phyloP scores from a whole-genome alignment of 2,113 vertebrate genomes.

The Tachysurus fulvidraco region DNA sequence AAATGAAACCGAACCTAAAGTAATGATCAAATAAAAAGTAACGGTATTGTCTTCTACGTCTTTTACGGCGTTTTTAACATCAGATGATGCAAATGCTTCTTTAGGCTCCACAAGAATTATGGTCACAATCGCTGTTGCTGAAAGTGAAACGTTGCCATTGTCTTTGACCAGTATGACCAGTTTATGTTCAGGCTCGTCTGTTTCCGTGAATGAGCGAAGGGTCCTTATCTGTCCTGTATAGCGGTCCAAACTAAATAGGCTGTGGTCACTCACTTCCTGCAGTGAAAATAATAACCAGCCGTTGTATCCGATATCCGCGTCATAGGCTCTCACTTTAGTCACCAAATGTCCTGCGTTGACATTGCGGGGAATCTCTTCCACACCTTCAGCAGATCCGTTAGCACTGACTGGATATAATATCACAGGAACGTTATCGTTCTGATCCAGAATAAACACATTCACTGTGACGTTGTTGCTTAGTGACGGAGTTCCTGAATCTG shows the following conservation, averaged over 20 bases:
- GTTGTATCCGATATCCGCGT: slow-evolving; percentile 59
- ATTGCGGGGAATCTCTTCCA: slow-evolving; percentile 54
- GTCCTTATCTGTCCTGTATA: slow-evolving; percentile 65
- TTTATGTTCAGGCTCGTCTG: slow-evolving; percentile 58
- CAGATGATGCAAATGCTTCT: slow-evolving; percentile 46
- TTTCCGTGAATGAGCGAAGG: slow-evolving; percentile 60
- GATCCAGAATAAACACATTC: slow-evolving; percentile 57
- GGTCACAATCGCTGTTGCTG: slow-evolving; percentile 47
- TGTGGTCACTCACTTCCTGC: slow-evolving; percentile 46
- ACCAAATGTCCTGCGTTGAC: slow-evolving; percentile 58
- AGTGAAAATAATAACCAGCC: slow-evolving; percentile 62
- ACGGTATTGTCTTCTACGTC: slow-evolving; percentile 36
- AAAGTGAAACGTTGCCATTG: slow-evolving; percentile 57
- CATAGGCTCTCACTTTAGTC: slow-evolving; percentile 55
- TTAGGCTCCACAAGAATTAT: slow-evolving; percentile 52
- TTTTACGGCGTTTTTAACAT: slow-evolving; percentile 24
- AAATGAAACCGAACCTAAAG: slow-evolving; percentile 53
- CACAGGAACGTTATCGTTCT: slow-evolving; percentile 61
- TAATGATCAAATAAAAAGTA: slow-evolving; percentile 55
- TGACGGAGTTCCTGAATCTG: slow-evolving; percentile 54
- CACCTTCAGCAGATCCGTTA: slow-evolving; percentile 54
- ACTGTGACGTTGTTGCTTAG: slow-evolving; percentile 57
- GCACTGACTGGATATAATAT: slow-evolving; percentile 53
- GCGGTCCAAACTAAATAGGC: slow-evolving; percentile 55
- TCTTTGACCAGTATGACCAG: slow-evolving; percentile 69